Percentiles rank a stretch among this genome's conserved stretches.
Evolutionary conservation across 2,113 vertebrate species (phyloP).

Genomic region (Callocephalon fimbriatum): DNA sequence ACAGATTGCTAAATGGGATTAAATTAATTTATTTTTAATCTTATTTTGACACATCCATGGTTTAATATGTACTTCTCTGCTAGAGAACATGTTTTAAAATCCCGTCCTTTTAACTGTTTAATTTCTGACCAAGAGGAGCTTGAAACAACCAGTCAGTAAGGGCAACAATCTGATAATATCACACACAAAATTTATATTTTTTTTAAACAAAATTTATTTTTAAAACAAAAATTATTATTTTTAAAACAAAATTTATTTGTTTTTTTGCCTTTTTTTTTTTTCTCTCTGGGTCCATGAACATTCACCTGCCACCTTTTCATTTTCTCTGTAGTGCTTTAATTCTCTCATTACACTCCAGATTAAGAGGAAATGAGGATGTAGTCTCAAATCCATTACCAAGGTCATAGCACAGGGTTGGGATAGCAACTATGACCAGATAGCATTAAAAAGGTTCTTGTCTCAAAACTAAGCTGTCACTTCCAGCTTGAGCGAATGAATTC

Average conservation of each 20-base stretch:
- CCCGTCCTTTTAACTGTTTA: conserved; percentile 82
- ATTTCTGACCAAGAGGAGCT: conserved; percentile 74
- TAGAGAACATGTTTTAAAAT: conserved; percentile 80
- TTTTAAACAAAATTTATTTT: too few relatives aligned
- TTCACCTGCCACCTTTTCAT: neutral
- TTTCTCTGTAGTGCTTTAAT: neutral
- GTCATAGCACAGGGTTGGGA: accelerated
- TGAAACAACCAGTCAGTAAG: conserved; percentile 80
- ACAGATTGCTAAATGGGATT: neutral
- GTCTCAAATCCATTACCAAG: neutral
- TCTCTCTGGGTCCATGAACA: neutral
- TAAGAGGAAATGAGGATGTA: neutral
- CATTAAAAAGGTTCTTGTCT: neutral
- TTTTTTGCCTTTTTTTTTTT: neutral
- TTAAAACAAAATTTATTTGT: too few relatives aligned
- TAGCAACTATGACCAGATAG: neutral
- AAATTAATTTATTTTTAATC: neutral
- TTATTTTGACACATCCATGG: conserved; percentile 69
- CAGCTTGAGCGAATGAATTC: neutral
- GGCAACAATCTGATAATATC: conserved; percentile 77
- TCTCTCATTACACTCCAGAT: neutral
- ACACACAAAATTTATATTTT: conserved; percentile 66
- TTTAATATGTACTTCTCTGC: conserved; percentile 84
- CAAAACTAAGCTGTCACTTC: neutral
- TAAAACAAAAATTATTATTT: too few relatives aligned